These are phyloP conservation scores for Hippocampus guttulatus DNA, from an alignment of 2,113 vertebrate species.

Conservation along the genomic window DNA sequence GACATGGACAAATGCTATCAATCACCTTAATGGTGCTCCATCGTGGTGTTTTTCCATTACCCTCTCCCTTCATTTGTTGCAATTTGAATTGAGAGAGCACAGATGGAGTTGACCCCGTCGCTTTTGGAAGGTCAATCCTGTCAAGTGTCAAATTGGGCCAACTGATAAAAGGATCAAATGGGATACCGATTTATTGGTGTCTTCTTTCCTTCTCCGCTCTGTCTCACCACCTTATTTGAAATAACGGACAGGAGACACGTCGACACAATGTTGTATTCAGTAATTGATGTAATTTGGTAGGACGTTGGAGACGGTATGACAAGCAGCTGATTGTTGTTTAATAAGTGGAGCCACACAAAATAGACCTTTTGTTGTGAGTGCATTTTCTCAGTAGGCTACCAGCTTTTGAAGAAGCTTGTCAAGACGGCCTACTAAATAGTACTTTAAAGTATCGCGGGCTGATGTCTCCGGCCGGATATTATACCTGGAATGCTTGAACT, in stretches of 20 bases:
- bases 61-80: constrained; percentile 24
- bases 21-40: background rate
- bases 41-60: constrained; percentile 18
- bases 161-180: constrained; percentile 48
- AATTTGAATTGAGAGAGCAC: constrained; percentile 40
- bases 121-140: constrained; percentile 28
- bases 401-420: background rate
- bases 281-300: background rate
- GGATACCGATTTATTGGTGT: constrained; percentile 52
- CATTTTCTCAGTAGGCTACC: no score
- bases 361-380: background rate
- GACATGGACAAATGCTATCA: background rate
- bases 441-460: background rate
- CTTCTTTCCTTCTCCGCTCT: constrained; percentile 10
- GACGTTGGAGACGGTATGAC: no score
- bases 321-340: no score
- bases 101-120: constrained; percentile 52
- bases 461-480: no score
- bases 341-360: no score
- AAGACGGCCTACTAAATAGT: background rate
- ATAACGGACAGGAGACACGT: constrained; percentile 9
- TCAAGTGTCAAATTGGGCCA: constrained; percentile 44
- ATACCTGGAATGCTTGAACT: background rate
- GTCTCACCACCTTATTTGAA: constrained; percentile 18
- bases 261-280: background rate